Evolutionary conservation across 2,888 invertebrate species (phyloP), one percentile per base, ranked within the genome.

Genomic region (Lysandra coridon): DNA sequence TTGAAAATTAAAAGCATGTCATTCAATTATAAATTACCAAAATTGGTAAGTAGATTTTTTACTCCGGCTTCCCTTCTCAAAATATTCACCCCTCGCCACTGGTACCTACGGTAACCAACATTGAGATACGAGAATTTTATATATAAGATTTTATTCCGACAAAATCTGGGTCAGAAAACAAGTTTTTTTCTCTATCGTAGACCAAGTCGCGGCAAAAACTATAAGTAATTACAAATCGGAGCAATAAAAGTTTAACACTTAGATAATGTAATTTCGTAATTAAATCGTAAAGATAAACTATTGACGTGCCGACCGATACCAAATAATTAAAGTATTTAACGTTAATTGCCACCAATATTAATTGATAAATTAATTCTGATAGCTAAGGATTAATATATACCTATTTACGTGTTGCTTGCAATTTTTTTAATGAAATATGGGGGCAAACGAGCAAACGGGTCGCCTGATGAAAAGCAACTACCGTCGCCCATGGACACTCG

Each of bases 261-360:
- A 69, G 33, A 69, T 69, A 69, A 69, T 86, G 87, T 88, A 90
- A 89, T 87, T 84, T 86, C 33, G 87, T 92, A 94, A 94, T 94
- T 94, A 94, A 92, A 91, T 87, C 89, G 93, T 94, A 93, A 94
- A 94, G 91, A 93, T 93, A 91, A 91, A 91, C 85, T 83, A 86
- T 85, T 88, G 91, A 89, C 89, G 88, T 84, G 85, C 92, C 93
- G 90, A 88, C 85, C 82, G 83, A 82, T 83, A 88, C 92, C 92
- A 94, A 91, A 91, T 92, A 92, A 92, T 92, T 92, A 92, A 86
- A 85, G 86, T 86, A 85, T 87, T 88, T 86, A 88, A 84, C 82
- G 83, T 89, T 92, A 92, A 93, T 92, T 92, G 92, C 88, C 86
- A 86, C 88, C 89, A 88, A 92, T 92, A 92, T 92, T 93, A 94